phyloP scores from a whole-genome alignment of 2,797 vertebrate genomes.

The Poecilia gillii region DNA sequence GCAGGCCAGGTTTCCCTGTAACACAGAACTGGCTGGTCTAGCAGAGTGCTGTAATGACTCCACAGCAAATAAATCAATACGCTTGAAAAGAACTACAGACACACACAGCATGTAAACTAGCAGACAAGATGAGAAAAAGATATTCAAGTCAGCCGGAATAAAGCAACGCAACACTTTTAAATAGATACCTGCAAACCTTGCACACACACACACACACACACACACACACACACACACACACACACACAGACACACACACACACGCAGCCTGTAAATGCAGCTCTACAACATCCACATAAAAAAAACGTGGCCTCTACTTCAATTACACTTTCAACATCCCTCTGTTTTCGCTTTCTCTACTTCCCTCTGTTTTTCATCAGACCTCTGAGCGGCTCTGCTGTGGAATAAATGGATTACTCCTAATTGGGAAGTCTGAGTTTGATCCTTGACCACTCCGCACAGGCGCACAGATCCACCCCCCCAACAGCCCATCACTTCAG shows the following conservation, averaged over 20 bases:
- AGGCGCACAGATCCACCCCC: constrained; percentile 43
- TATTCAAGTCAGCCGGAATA: constrained; percentile 18
- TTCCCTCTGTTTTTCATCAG: constrained; percentile 19
- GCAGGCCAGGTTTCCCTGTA: constrained; percentile 52
- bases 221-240: background rate
- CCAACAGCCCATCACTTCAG: constrained; percentile 60
- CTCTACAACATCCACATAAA: constrained; percentile 22
- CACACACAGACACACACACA: background rate
- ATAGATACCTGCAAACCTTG: constrained; percentile 62
- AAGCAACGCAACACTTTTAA: constrained; percentile 42
- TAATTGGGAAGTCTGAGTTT: constrained; percentile 67
- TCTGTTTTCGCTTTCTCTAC: constrained; percentile 33
- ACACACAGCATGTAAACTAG: constrained; percentile 45
- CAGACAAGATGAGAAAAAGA: constrained; percentile 37
- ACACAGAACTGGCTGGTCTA: constrained; percentile 38
- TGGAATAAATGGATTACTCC: constrained; percentile 65
- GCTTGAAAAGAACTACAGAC: constrained; percentile 51
- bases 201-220: background rate
- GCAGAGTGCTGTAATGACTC: constrained; percentile 49
- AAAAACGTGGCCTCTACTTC: constrained; percentile 19
- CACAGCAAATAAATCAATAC: constrained; percentile 67
- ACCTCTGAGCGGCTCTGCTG: constrained; percentile 41
- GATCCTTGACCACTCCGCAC: constrained; percentile 42
- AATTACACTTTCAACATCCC: constrained; percentile 25
- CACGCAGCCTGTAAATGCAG: constrained; percentile 14